Base-by-base conservation (phyloP, 2,888 invertebrate genomes). In the Piscicola geometra region DNA sequence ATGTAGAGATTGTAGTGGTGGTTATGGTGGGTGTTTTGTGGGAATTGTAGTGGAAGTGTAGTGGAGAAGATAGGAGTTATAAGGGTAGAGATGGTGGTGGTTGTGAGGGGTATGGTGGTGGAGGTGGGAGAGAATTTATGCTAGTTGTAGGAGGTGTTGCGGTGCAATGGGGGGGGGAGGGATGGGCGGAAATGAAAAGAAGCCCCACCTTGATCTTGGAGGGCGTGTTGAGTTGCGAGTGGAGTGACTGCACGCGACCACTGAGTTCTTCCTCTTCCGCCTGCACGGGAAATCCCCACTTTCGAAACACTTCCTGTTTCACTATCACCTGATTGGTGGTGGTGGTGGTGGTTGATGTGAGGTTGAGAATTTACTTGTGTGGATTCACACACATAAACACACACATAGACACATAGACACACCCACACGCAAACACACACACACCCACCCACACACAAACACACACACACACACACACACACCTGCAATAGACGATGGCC, bases 141-240 rank as follows among this genome's bases (percentile, higher is more conserved):
- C n/a, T n/a, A n/a, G n/a, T n/a, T n/a, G n/a, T n/a, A n/a, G n/a
- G n/a, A n/a, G n/a, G n/a, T n/a, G n/a, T n/a, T n/a, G n/a, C n/a
- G n/a, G n/a, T n/a, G n/a, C n/a, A n/a, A n/a, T n/a, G n/a, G n/a
- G n/a, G n/a, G n/a, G n/a, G n/a, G n/a, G n/a, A n/a, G n/a, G n/a
- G n/a, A n/a, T n/a, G n/a, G n/a, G n/a, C n/a, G n/a, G n/a, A n/a
- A n/a, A n/a, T n/a, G n/a, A n/a, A n/a, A n/a, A n/a, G n/a, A n/a
- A n/a, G n/a, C n/a, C n/a, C n/a, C 84, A 92, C 93, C 86, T 94
- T 94, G 83, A 93, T 93, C 81, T 96, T 92, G 60, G 94, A 93
- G 41, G 96, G 95, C 21, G 93, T 91, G 81, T 93, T 92, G 28
- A 97, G 89, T 82, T 94, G 91, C 0, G 91, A 89, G 77, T 93